Base-by-base conservation (phyloP, 2,888 invertebrate genomes). In the Phengaris alcon region DNA sequence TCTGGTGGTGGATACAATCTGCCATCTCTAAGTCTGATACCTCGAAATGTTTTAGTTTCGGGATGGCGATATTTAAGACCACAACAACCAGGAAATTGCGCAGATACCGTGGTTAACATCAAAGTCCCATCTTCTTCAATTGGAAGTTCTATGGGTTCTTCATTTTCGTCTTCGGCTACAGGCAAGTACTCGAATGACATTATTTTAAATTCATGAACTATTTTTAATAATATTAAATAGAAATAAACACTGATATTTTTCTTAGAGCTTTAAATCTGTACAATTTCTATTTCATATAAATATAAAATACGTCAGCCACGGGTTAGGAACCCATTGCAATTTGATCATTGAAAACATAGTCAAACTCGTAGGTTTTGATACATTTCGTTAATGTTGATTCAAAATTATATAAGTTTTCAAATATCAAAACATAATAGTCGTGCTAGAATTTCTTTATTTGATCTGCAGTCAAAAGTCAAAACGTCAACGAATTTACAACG, bases 61-160 rank as follows among this genome's bases (percentile, higher is more conserved):
- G 98, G 97, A 89, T 98, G 98, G 82, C 98, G 96, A 94, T 98
- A 99, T 94, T 99, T 99, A 77, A 99, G 95, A 59, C 99, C 99
- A 89, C 98, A 98, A 80, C 96, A 95, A 79, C 99, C 99, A 80
- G 99, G 99, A 94, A 98, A 99, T 91, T 99, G 99, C 79, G 98
- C 99, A 82, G 98, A 96, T 80, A 99, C 94, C 69, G 99, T 99
- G 78, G 98, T 97, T 87, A 99, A 94, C 84, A 98, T 94, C 83
- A 99, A 94, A 74, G 98, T 98, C 82, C 97, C 97, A 95, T 99
- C 99, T 87, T 98, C 98, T 93, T 99, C 99, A 78, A 97, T 96
- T 77, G 99, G 99, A 85, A 99, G 94, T 94, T 99, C 99, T 91
- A 99, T 98, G 81, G 98, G 97, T 93, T 99, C 99, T 87, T 98